Evolutionary conservation across 2,113 vertebrate species (phyloP).

Genomic region (Onychorhynchus coronatus): DNA sequence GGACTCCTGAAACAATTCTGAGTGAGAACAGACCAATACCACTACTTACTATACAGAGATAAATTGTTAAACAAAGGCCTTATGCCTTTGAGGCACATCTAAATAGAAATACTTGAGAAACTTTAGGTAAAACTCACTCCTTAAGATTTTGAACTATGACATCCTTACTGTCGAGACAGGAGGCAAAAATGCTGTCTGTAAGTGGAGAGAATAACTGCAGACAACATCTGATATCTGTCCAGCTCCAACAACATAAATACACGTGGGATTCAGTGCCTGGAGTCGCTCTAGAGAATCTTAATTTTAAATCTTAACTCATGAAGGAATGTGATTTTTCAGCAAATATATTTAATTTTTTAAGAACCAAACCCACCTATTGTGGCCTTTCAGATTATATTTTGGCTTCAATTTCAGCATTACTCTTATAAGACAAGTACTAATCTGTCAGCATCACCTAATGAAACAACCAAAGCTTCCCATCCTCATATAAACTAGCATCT

Average conservation of each 20-base stretch:
- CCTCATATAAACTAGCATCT: background rate
- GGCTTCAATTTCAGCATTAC: background rate
- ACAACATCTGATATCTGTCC: background rate
- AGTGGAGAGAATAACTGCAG: background rate
- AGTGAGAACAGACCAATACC: background rate
- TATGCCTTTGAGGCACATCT: background rate
- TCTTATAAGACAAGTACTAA: background rate
- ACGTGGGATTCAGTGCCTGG: background rate
- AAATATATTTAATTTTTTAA: background rate
- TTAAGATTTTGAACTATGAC: background rate
- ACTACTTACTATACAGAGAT: background rate
- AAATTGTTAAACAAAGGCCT: background rate
- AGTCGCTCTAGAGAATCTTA: background rate
- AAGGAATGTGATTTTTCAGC: background rate
- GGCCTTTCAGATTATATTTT: background rate
- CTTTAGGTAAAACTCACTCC: background rate
- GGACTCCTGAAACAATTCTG: background rate
- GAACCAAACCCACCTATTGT: background rate
- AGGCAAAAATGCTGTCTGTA: background rate
- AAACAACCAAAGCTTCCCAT: background rate
- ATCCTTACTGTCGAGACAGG: background rate
- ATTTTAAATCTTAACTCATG: background rate
- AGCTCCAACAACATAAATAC: background rate
- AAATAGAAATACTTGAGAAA: background rate
- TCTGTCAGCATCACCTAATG: background rate